phyloP scores from a whole-genome alignment of 2,888 invertebrate genomes.

The Stomorhina lunata region DNA sequence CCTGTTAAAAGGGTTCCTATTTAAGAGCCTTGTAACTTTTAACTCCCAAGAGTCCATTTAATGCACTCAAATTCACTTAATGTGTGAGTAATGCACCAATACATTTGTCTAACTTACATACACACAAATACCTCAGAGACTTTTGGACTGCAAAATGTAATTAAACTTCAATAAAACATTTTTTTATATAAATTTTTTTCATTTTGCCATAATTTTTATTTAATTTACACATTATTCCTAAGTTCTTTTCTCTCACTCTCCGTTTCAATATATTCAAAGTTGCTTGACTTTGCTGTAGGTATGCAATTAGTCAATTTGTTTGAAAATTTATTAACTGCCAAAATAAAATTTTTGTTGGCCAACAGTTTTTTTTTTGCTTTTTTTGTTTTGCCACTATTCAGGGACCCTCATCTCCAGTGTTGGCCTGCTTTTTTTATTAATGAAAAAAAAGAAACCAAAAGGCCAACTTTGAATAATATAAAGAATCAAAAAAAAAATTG shows the following conservation, averaged over 20 bases:
- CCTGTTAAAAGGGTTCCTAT: no score
- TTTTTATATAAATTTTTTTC: not conserved
- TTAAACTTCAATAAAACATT: conserved; percentile 31
- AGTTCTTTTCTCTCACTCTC: not conserved
- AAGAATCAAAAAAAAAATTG: conserved; percentile 4
- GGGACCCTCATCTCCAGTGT: not conserved
- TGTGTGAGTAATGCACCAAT: not conserved
- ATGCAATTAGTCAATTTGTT: conserved; percentile 78
- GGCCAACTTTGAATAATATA: conserved; percentile 18
- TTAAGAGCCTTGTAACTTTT: no score
- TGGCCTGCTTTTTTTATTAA: not conserved
- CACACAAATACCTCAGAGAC: conserved; percentile 28
- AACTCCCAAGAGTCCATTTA: no score
- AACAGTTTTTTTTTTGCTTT: conserved; percentile 29
- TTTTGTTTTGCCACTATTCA: conserved; percentile 29
- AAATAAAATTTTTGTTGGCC: conserved; percentile 70
- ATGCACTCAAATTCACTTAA: not conserved
- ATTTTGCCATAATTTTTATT: conserved; percentile 45
- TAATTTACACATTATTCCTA: conserved; percentile 51
- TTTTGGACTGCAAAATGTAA: conserved; percentile 19
- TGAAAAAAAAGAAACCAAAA: not conserved
- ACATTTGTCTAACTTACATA: no score
- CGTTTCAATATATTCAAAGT: not conserved
- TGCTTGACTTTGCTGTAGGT: conserved; percentile 70
- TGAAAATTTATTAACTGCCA: conserved; percentile 76